phyloP scores from a whole-genome alignment of 2,888 invertebrate genomes.

The Agrochola lychnidis region DNA sequence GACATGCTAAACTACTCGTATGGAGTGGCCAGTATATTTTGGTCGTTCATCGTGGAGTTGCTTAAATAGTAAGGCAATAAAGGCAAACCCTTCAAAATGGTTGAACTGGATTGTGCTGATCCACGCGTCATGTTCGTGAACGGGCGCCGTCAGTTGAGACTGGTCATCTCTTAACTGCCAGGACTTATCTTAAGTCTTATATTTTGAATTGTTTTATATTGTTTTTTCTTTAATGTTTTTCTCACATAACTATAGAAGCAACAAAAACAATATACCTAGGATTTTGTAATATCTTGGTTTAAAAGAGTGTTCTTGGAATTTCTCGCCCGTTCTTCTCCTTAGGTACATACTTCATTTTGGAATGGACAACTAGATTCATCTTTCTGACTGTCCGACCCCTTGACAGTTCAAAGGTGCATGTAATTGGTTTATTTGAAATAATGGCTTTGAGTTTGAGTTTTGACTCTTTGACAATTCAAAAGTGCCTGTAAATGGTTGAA shows the following conservation, averaged over 20 bases:
- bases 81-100: not conserved
- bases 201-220: not conserved
- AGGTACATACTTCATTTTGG: not conserved
- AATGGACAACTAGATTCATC: not conserved
- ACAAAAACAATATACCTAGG: not conserved
- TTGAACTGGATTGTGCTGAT: not conserved
- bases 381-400: not conserved
- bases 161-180: not conserved
- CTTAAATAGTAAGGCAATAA: not conserved
- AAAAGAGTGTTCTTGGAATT: not conserved
- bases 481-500: not conserved
- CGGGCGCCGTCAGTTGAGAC: not conserved
- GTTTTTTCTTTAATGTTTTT: not conserved
- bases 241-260: not conserved
- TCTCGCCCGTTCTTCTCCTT: not conserved
- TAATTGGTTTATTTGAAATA: not conserved
- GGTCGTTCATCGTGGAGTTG: not conserved
- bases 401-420: not conserved
- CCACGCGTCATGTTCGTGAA: not conserved
- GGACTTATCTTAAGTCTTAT: not conserved
- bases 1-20: constrained; percentile 52
- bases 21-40: constrained; percentile 1
- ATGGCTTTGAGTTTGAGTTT: not conserved
- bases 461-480: not conserved
- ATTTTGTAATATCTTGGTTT: not conserved